Evolutionary conservation across 2,888 invertebrate genomes (phyloP).

Genomic region (Hyalella azteca): DNA sequence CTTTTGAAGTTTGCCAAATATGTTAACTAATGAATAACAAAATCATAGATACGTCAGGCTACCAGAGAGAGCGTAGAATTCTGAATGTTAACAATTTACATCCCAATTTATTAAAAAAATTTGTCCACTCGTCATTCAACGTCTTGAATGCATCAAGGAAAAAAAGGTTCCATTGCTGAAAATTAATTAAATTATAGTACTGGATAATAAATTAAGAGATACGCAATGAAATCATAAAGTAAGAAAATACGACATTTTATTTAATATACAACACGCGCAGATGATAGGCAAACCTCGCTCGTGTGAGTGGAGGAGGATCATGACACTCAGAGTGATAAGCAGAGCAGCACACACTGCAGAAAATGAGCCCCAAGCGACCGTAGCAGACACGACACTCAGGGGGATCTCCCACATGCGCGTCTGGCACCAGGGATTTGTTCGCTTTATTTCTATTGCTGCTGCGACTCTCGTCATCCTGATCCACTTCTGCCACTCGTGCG

Average conservation of each 20-base stretch:
- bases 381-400: slow-evolving; percentile 53
- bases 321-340: slow-evolving; percentile 58
- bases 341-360: slow-evolving; percentile 52
- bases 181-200: no score
- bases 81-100: no score
- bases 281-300: slow-evolving; percentile 51
- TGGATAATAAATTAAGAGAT: no score
- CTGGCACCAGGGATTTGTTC: not conserved
- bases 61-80: no score
- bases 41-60: no score
- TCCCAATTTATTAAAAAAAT: no score
- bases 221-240: no score
- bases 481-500: slow-evolving; percentile 39
- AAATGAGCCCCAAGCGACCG: slow-evolving; percentile 53
- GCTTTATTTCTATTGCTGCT: not conserved
- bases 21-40: not conserved
- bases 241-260: no score
- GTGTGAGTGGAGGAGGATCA: slow-evolving; percentile 52
- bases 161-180: no score
- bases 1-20: not conserved
- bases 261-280: no score
- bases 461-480: not conserved
- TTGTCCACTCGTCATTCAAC: no score
- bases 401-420: slow-evolving; percentile 28
- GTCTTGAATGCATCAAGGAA: no score